Percentiles rank a stretch among this genome's conserved stretches.
These are phyloP conservation scores for Nyctibius bracteatus DNA, from an alignment of 2,113 vertebrate species.

Conservation along the genomic window DNA sequence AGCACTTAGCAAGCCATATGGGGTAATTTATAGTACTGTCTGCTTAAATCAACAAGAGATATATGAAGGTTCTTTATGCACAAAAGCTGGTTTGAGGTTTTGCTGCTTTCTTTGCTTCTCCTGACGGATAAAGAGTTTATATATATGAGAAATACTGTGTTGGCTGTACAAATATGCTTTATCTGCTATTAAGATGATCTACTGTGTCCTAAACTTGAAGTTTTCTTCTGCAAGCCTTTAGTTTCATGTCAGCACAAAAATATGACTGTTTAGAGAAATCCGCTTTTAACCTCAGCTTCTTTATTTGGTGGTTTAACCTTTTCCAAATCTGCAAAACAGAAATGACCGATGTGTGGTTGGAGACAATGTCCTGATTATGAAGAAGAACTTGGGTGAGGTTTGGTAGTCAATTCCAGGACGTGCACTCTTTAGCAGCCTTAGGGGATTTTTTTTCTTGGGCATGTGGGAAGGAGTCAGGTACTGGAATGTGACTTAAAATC, in stretches of 20 bases:
- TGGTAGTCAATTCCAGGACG: background rate
- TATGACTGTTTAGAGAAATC: conserved; percentile 21
- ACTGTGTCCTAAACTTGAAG: background rate
- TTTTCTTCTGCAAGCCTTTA: background rate
- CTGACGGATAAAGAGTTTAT: background rate
- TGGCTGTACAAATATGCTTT: background rate
- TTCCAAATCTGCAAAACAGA: conserved; percentile 34
- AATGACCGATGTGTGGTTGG: background rate
- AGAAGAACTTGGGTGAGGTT: background rate
- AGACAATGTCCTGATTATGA: conserved; percentile 43
- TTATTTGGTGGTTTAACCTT: conserved; percentile 9
- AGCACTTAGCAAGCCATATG: background rate
- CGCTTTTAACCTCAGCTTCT: conserved; percentile 9
- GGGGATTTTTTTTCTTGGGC: background rate
- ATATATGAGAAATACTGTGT: background rate
- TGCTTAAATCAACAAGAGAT: background rate
- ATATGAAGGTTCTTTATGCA: background rate
- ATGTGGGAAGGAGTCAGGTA: background rate
- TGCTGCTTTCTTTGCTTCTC: background rate
- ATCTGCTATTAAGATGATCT: background rate
- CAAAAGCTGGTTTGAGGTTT: background rate
- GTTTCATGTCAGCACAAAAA: conserved; percentile 19
- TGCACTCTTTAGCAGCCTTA: background rate
- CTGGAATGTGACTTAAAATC: background rate
- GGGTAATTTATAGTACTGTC: background rate